Evolutionary conservation across 2,113 vertebrate species (phyloP).

Genomic region (Petrocephalus microphthalmus): DNA sequence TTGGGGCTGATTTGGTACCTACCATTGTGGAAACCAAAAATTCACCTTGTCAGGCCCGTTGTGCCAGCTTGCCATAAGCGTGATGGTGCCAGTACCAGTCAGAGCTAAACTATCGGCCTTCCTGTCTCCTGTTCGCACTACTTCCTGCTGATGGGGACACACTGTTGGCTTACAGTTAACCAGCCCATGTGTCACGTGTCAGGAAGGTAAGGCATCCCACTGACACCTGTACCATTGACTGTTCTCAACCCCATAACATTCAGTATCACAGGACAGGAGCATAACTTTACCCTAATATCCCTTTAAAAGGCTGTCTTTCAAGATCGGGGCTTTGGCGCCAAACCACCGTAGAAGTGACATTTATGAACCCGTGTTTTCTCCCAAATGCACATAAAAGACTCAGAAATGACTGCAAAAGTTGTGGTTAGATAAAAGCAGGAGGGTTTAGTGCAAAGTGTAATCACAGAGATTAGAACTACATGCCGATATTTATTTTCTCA

Average conservation of each 20-base stretch:
- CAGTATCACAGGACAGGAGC: background rate
- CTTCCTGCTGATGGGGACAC: background rate
- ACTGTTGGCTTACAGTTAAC: background rate
- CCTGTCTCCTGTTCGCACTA: background rate
- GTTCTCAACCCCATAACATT: background rate
- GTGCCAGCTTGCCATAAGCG: background rate
- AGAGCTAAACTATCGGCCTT: background rate
- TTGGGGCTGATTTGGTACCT: background rate
- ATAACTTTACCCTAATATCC: background rate
- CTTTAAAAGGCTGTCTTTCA: background rate
- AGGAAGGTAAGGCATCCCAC: background rate
- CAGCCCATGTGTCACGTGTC: background rate
- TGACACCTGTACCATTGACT: background rate
- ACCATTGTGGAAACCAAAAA: background rate
- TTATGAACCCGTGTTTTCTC: background rate
- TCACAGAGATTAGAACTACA: background rate
- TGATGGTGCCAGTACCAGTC: background rate
- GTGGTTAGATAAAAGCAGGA: background rate
- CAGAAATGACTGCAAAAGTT: background rate
- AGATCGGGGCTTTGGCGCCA: background rate
- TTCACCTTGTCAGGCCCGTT: background rate
- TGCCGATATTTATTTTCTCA: conserved; percentile 3
- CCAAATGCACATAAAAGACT: background rate
- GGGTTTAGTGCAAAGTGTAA: background rate
- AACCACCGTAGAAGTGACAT: background rate